A percentile compares a stretch with the other conserved stretches of the same genome.
Evolutionary conservation across 1,140 invertebrate species (phyloP).

Genomic region (Saccostrea echinata): DNA sequence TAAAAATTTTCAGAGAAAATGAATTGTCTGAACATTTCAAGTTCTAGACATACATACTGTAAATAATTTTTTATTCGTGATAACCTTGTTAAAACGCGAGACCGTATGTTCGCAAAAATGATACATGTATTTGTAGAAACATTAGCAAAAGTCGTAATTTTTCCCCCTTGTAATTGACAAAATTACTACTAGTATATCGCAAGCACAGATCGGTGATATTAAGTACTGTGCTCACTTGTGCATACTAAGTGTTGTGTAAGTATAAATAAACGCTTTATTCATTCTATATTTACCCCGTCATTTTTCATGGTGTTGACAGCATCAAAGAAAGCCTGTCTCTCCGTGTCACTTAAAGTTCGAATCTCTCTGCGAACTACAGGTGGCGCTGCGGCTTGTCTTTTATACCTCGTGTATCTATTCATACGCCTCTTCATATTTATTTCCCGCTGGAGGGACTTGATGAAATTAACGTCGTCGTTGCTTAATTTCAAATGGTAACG

Average conservation of each 20-base stretch:
- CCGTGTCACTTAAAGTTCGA: conserved; percentile 27
- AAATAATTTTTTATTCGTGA: too few species aligned
- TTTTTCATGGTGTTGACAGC: conserved; percentile 41
- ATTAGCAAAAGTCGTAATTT: too few species aligned
- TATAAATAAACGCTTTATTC: too few species aligned
- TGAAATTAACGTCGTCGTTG: background rate
- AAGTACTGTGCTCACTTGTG: background rate
- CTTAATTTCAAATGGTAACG: background rate
- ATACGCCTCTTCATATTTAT: background rate
- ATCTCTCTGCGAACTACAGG: conserved; percentile 15
- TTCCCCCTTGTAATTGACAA: too few species aligned
- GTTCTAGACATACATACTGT: too few species aligned
- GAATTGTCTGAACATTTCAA: too few species aligned
- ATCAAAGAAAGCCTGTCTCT: conserved; percentile 45
- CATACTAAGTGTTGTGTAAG: background rate
- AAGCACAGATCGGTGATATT: too few species aligned
- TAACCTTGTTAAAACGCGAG: too few species aligned
- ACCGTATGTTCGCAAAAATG: too few species aligned
- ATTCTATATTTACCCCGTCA: conserved; percentile 33
- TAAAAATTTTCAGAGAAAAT: too few species aligned
- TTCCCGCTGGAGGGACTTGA: conserved; percentile 15
- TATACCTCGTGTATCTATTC: background rate
- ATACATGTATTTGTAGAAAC: too few species aligned
- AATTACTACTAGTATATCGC: too few species aligned
- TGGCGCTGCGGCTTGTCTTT: background rate